Conservation (phyloP, 2,113 vertebrate species). For the Rafetus swinhoei region DNA sequence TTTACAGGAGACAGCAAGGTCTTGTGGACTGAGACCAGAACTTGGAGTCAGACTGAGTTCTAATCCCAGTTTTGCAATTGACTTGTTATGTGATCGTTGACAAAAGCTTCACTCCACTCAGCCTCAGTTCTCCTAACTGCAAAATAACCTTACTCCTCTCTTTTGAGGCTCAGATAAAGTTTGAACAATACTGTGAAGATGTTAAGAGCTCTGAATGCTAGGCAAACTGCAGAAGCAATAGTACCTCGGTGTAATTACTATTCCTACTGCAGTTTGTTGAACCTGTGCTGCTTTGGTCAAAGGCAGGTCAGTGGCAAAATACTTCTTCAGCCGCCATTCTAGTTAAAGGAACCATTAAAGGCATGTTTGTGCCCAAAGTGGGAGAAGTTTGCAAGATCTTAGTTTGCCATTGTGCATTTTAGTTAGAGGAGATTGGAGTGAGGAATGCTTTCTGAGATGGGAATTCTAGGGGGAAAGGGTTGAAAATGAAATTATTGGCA, state of each 20-base stretch:
- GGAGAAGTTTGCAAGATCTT: background rate
- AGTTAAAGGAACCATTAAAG: background rate
- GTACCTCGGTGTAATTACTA: background rate
- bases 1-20: background rate
- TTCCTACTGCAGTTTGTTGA: background rate
- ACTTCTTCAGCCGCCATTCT: background rate
- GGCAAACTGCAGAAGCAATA: background rate
- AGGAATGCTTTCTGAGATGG: background rate
- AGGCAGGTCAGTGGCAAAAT: background rate
- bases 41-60: background rate
- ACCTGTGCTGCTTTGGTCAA: background rate
- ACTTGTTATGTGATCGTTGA: background rate
- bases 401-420: background rate
- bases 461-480: background rate
- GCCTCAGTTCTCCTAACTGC: accelerated
- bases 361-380: background rate
- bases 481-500: background rate
- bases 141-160: background rate
- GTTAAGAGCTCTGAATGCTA: background rate
- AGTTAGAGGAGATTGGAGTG: background rate
- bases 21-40: background rate
- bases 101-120: background rate
- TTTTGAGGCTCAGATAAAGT: background rate
- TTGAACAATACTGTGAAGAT: background rate
- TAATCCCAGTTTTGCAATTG: background rate